These are phyloP conservation scores for Lithophane socia DNA, from an alignment of 2,888 invertebrate genomes.

Conservation along the genomic window DNA sequence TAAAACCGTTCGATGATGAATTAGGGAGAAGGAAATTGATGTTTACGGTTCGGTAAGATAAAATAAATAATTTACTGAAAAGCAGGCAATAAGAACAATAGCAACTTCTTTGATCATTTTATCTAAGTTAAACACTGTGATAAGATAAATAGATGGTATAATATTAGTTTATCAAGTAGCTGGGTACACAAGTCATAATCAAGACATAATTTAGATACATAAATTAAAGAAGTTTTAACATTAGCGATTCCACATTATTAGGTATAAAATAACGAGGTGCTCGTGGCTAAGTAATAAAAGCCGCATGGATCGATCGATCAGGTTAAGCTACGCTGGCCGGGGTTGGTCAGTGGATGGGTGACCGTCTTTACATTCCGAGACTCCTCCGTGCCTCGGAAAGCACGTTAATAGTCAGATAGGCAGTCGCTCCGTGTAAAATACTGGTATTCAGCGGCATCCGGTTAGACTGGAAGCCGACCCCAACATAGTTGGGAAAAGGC, in stretches of 20 bases:
- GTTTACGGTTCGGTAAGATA: too few species aligned
- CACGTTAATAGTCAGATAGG: too few species aligned
- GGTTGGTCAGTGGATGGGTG: too few species aligned
- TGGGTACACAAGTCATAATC: conserved; percentile 9
- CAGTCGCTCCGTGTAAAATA: too few species aligned
- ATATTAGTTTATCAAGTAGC: conserved; percentile 1
- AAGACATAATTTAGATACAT: conserved; percentile 11
- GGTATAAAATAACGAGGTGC: neutral
- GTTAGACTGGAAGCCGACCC: too few species aligned
- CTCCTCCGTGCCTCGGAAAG: too few species aligned
- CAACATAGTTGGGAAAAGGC: too few species aligned
- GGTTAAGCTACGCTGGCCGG: too few species aligned
- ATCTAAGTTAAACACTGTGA: conserved; percentile 33
- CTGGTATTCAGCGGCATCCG: too few species aligned
- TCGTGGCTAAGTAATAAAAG: too few species aligned
- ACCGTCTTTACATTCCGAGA: too few species aligned
- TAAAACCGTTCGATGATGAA: neutral
- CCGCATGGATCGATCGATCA: too few species aligned
- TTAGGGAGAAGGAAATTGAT: neutral
- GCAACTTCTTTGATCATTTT: neutral
- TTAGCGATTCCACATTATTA: neutral
- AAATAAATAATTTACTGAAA: neutral
- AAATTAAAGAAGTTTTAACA: neutral
- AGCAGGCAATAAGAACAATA: conserved; percentile 8
- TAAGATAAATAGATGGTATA: conserved; percentile 4